Evolutionary conservation across 2,888 invertebrate species (phyloP).

Genomic region (Thelaira solivaga): DNA sequence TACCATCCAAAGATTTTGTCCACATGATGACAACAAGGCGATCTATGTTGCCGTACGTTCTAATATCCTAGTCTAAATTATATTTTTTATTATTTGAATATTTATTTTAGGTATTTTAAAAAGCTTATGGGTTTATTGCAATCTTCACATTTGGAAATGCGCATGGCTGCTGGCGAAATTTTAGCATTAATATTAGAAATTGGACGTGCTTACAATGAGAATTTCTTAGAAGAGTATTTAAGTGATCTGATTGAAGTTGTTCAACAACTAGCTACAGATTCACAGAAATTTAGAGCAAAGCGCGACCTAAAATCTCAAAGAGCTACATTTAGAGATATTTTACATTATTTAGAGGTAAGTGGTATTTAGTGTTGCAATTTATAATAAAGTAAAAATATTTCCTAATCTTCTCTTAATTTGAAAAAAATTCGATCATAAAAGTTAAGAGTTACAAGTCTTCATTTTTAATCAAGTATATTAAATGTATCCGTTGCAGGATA

Average conservation of each 20-base stretch:
- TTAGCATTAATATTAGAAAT: conserved; percentile 88
- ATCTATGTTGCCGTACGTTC: conserved; percentile 79
- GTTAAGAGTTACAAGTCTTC: conserved; percentile 5
- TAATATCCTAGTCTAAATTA: no score
- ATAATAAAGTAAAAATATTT: no score
- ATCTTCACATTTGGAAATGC: conserved; percentile 87
- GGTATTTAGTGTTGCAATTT: no score
- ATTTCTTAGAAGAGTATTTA: conserved; percentile 81
- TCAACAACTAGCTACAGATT: conserved; percentile 91
- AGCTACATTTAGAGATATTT: conserved; percentile 95
- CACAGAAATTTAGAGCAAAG: conserved; percentile 95
- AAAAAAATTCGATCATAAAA: neutral
- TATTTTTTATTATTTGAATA: neutral
- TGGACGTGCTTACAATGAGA: conserved; percentile 81
- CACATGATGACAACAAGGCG: conserved; percentile 79
- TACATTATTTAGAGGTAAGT: conserved; percentile 90
- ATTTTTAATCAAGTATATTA: no score
- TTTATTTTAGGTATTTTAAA: conserved; percentile 71
- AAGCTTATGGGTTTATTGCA: conserved; percentile 86
- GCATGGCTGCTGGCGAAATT: conserved; percentile 88
- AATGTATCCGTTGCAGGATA: conserved; percentile 68
- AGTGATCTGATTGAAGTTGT: conserved; percentile 84
- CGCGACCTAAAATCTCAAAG: conserved; percentile 95
- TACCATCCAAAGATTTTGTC: conserved; percentile 84
- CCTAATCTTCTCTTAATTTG: no score